These are phyloP conservation scores for Hirtodrosophila duncani DNA, from an alignment of 2,888 invertebrate species.

Conservation along the genomic window DNA sequence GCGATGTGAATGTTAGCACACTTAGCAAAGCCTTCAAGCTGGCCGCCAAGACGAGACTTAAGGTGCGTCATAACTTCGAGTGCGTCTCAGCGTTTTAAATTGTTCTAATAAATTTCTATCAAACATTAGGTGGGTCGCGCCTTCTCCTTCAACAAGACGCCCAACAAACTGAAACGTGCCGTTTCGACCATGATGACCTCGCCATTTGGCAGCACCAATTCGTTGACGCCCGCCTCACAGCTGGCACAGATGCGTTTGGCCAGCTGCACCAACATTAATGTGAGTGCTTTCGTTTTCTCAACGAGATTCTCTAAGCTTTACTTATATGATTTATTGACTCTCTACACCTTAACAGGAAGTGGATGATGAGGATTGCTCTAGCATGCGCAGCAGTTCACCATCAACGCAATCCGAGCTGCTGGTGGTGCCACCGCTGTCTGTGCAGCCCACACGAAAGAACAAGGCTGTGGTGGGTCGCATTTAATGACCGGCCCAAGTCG, in stretches of 20 bases:
- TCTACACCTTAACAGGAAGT: slow-evolving; percentile 81
- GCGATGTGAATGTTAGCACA: slow-evolving; percentile 91
- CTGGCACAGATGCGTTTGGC: slow-evolving; percentile 91
- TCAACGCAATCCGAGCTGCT: slow-evolving; percentile 81
- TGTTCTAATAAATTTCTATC: slow-evolving; percentile 18
- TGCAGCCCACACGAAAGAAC: slow-evolving; percentile 90
- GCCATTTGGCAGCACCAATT: slow-evolving; percentile 91
- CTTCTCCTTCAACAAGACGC: slow-evolving; percentile 96
- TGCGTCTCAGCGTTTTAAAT: no score
- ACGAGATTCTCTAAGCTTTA: not conserved
- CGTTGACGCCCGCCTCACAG: slow-evolving; percentile 89
- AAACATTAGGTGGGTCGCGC: slow-evolving; percentile 88
- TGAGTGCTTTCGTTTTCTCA: no score
- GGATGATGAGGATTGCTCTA: slow-evolving; percentile 81
- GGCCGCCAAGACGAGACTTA: slow-evolving; percentile 89
- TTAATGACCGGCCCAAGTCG: slow-evolving; percentile 30
- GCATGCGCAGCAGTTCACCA: slow-evolving; percentile 76
- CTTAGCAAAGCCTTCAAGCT: slow-evolving; percentile 94
- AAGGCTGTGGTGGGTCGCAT: slow-evolving; percentile 83
- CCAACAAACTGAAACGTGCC: slow-evolving; percentile 94
- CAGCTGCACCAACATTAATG: slow-evolving; percentile 91
- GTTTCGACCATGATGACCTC: slow-evolving; percentile 96
- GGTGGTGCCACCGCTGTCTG: slow-evolving; percentile 87
- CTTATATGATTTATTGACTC: slow-evolving; percentile 14
- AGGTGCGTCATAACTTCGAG: no score